Percentiles rank a stretch among this genome's conserved stretches.
Conservation (phyloP, 1,140 invertebrate species). For the Periplaneta americana region DNA sequence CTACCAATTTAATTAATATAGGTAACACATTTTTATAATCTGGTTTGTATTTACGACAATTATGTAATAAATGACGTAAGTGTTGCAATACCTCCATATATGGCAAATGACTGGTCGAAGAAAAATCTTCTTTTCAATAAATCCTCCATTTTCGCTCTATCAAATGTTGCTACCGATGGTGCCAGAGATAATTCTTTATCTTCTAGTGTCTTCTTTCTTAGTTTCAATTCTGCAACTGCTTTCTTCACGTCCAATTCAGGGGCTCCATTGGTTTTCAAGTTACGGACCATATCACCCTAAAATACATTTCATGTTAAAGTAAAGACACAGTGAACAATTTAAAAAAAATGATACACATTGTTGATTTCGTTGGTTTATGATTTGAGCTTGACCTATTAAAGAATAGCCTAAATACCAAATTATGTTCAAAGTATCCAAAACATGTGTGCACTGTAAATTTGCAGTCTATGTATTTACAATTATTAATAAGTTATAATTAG, state of each 20-base stretch:
- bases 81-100: constrained; percentile 88
- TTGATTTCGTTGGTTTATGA: too few relatives aligned
- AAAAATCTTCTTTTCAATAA: constrained; percentile 96
- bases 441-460: too few relatives aligned
- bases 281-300: constrained; percentile 81
- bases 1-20: too few relatives aligned
- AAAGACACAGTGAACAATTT: too few relatives aligned
- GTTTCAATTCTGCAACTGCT: constrained; percentile 89
- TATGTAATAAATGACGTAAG: too few relatives aligned
- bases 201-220: constrained; percentile 86
- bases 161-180: constrained; percentile 72
- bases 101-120: constrained; percentile 98
- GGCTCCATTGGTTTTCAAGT: constrained; percentile 79
- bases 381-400: too few relatives aligned
- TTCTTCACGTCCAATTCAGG: constrained; percentile 88
- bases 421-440: background rate
- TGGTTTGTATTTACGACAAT: too few relatives aligned
- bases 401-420: background rate
- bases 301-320: too few relatives aligned
- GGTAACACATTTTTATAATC: too few relatives aligned
- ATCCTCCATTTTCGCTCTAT: constrained; percentile 94
- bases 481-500: too few relatives aligned
- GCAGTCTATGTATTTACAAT: too few relatives aligned
- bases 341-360: too few relatives aligned
- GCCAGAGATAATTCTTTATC: constrained; percentile 86